Conservation (phyloP, 1,140 invertebrate species). For the Eubasilissa regina region DNA sequence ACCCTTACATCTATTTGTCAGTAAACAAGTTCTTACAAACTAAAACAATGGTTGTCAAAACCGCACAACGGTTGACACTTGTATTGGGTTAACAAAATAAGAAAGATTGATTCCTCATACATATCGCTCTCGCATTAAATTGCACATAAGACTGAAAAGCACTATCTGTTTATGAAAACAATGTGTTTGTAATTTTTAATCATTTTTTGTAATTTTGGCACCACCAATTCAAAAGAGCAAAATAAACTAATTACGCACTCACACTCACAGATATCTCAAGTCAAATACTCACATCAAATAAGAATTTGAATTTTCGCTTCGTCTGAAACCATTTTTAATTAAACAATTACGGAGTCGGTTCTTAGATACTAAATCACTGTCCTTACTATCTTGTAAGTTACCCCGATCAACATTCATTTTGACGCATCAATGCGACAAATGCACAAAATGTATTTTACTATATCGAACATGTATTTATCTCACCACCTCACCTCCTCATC, state of each 20-base stretch:
- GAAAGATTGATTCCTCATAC: conserved; percentile 28
- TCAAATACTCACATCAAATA: not conserved
- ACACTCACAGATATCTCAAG: not conserved
- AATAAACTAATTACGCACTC: conserved; percentile 15
- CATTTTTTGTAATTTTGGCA: conserved; percentile 43
- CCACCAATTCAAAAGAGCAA: conserved; percentile 40
- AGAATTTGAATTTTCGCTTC: not conserved
- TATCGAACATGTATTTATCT: not conserved
- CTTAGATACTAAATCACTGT: conserved; percentile 56
- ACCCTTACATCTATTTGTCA: not conserved
- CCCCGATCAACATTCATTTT: conserved; percentile 32
- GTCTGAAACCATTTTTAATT: not conserved
- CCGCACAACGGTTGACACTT: not conserved
- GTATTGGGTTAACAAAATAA: conserved; percentile 12
- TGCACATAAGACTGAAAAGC: conserved; percentile 50
- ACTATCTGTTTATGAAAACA: conserved; percentile 24
- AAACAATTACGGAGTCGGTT: conserved; percentile 47
- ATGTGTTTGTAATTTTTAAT: too few relatives aligned
- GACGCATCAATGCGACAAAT: not conserved
- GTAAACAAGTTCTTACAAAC: not conserved
- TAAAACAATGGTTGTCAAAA: conserved; percentile 21
- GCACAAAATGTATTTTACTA: conserved; percentile 5
- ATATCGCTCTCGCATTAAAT: conserved; percentile 51
- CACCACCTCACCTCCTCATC: not conserved
- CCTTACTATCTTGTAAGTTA: conserved; percentile 48